A percentile compares a stretch with the other conserved stretches of the same genome.
phyloP scores from a whole-genome alignment of 2,797 vertebrate genomes.

The Notoglanidium macrostoma region DNA sequence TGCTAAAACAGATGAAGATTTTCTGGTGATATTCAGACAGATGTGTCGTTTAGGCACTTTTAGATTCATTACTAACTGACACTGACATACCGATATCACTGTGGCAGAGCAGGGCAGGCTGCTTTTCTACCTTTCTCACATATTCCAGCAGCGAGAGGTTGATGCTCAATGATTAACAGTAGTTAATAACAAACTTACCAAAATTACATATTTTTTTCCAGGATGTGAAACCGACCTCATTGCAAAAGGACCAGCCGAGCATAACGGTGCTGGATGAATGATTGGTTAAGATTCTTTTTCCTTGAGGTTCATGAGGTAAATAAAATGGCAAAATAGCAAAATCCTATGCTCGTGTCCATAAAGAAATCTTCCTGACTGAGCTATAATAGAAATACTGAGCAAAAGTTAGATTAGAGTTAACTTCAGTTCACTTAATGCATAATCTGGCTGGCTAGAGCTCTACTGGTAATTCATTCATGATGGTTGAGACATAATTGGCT shows the following conservation, averaged over 20 bases:
- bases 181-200: conserved; percentile 77
- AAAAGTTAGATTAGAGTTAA: neutral
- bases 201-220: conserved; percentile 73
- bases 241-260: conserved; percentile 73
- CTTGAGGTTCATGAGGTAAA: conserved; percentile 52
- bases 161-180: conserved; percentile 73
- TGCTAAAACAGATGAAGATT: neutral
- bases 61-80: neutral
- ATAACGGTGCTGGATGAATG: conserved; percentile 55
- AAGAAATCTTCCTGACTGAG: neutral
- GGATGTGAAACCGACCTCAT: conserved; percentile 65
- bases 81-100: neutral
- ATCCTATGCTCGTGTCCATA: conserved; percentile 15
- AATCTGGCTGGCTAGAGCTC: neutral
- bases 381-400: neutral
- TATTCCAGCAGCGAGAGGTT: conserved; percentile 31
- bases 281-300: conserved; percentile 44
- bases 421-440: conserved; percentile 15
- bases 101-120: conserved; percentile 8
- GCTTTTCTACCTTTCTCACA: conserved; percentile 49
- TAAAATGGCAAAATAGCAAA: conserved; percentile 44
- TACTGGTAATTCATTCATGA: conserved; percentile 17
- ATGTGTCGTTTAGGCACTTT: neutral
- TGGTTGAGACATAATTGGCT: conserved; percentile 7
- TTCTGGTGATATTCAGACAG: neutral